Base-by-base conservation (phyloP, 2,797 vertebrate species). In the Borostomias antarcticus region DNA sequence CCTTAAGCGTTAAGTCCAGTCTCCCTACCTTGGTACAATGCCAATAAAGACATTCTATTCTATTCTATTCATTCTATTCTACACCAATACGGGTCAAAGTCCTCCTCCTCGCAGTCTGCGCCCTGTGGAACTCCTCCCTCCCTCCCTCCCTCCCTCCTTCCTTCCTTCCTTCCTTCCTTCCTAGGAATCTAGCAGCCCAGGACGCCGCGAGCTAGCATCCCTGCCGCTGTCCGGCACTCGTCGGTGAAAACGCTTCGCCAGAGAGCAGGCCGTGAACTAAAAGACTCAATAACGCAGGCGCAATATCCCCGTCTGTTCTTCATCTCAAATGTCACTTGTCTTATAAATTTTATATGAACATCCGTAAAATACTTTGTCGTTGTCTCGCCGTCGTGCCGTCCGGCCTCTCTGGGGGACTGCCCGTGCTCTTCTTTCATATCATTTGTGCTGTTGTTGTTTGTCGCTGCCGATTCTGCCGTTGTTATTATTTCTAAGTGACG, bases 271-370 rank as follows among this genome's bases (percentile, higher is more conserved):
- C 25, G 53, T 72, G 62, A 65, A 33, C 76, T 75, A 82, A 85
- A n/a, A 68, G 65, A 65, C 70, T 82, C 79, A 70, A 84, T 85
- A 81, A 87, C 62, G 67, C 64, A 21, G 45, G 51, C 8, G 52
- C 69, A 1, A 47, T 25, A 63, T 69, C 61, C 61, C 72, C n/a
- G 23, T 11, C 70, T 71, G 73, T 59, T 75, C 76, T 78, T 60
- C 50, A 33, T 68, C 72, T 85, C 76, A 63, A 79, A 82, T 70
- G 68, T 72, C 75, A 64, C 61, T 76, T 69, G 77, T 64, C 74
- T 77, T 78, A 67, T 81, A 85, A 80, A 74, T 75, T 85, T 82
- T 81, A 86, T 79, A 81, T 77, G 77, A 70, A 21, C 45, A 23
- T 68, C 78, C 64, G 75, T 57, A 58, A 57, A 74, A 17, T 40